These are phyloP conservation scores for Lanistes nyassanus DNA, from an alignment of 1,140 invertebrate genomes.

Conservation along the genomic window DNA sequence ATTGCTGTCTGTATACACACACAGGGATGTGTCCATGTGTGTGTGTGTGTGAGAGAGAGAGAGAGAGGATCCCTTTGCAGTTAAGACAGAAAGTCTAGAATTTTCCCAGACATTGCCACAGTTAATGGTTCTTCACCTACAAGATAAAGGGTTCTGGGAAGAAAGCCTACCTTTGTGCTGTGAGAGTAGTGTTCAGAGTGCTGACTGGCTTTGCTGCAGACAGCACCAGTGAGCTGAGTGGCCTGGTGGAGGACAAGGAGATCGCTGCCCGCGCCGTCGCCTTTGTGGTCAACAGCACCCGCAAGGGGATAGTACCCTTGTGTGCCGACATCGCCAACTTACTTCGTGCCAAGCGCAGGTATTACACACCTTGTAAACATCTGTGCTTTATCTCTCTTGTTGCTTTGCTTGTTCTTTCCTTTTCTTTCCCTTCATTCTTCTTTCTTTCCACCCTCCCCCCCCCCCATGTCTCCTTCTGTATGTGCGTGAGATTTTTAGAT, in stretches of 20 bases:
- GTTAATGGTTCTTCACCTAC: neutral
- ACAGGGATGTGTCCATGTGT: no score
- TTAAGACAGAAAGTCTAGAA: neutral
- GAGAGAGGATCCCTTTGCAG: neutral
- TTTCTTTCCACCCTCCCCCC: neutral
- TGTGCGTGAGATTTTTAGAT: neutral
- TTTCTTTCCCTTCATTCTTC: neutral
- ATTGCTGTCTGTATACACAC: no score
- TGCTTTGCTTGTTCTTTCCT: neutral
- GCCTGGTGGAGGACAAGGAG: constrained; percentile 64
- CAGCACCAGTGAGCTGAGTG: constrained; percentile 51
- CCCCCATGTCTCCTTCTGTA: neutral
- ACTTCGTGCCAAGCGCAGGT: constrained; percentile 60
- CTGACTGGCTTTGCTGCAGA: constrained; percentile 34
- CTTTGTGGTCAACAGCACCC: constrained; percentile 65
- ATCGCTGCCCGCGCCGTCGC: constrained; percentile 66
- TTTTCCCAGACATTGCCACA: neutral
- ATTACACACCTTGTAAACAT: neutral
- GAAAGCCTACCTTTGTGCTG: neutral
- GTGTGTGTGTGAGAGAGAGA: no score
- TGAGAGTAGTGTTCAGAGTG: neutral
- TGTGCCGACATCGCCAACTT: constrained; percentile 65
- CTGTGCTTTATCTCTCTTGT: no score
- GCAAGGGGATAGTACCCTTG: constrained; percentile 66
- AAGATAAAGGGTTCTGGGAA: neutral